A percentile compares a stretch with the other conserved stretches of the same genome.
These are phyloP conservation scores for Phodopus roborovskii DNA, from an alignment of 2,113 vertebrate species.

Conservation along the genomic window DNA sequence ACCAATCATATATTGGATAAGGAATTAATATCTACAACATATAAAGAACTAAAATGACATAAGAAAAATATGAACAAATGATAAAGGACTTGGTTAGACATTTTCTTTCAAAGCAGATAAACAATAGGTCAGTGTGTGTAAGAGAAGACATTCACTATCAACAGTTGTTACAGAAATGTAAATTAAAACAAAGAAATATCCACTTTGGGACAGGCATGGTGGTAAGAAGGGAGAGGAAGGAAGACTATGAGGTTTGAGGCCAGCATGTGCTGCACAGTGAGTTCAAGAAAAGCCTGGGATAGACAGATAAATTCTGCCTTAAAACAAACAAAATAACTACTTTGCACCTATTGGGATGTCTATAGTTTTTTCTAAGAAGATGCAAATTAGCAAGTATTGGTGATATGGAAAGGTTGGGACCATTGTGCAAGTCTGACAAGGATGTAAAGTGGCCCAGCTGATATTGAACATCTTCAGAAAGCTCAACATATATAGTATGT, in stretches of 20 bases:
- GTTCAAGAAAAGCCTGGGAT: neutral
- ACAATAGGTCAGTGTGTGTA: neutral
- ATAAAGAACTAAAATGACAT: neutral
- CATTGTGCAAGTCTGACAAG: neutral
- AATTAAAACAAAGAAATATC: neutral
- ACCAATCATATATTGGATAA: neutral
- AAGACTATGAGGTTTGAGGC: neutral
- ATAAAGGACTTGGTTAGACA: neutral
- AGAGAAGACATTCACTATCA: neutral
- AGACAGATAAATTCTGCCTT: neutral
- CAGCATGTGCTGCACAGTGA: neutral
- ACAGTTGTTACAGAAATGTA: neutral
- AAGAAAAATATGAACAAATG: slow-evolving; percentile 6
- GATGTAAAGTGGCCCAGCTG: neutral
- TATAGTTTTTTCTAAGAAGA: neutral
- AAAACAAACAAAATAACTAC: neutral
- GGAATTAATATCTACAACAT: neutral
- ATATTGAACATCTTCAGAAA: neutral
- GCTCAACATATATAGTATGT: neutral
- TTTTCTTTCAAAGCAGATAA: neutral
- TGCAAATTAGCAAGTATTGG: neutral
- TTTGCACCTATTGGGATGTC: neutral
- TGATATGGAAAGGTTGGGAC: neutral
- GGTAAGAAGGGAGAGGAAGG: neutral
- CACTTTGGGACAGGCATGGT: neutral